Evolutionary conservation across 35 echinoderm and acorn worm genomes (phyloP).

Genomic region (Nesometra sesokonis): DNA sequence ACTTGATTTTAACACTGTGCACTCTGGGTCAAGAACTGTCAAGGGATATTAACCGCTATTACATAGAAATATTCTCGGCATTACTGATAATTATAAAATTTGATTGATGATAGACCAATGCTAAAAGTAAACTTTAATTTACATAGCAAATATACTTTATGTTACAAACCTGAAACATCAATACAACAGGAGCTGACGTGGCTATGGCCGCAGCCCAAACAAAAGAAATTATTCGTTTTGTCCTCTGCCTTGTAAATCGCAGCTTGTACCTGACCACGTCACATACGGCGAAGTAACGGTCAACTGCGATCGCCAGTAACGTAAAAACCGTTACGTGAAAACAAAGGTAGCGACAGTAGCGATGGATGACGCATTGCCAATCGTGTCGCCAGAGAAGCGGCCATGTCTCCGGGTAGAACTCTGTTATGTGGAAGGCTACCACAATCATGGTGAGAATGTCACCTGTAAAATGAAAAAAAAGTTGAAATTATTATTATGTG

Average conservation of each 20-base stretch:
- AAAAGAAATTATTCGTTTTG: conserved; percentile 34
- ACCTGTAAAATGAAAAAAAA: conserved; percentile 20
- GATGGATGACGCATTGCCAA: conserved; percentile 56
- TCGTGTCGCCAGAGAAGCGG: conserved; percentile 50
- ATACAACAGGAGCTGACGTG: conserved; percentile 37
- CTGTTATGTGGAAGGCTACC: conserved; percentile 75
- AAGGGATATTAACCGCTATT: too few species aligned
- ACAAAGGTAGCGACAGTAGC: conserved; percentile 56
- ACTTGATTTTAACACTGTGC: too few species aligned
- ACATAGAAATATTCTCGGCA: too few species aligned
- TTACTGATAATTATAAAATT: too few species aligned
- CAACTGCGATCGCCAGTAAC: conserved; percentile 76
- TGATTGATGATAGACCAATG: neutral
- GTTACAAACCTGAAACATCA: conserved; percentile 76
- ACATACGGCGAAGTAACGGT: conserved; percentile 73
- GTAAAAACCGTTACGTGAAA: conserved; percentile 75
- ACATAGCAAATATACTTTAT: neutral
- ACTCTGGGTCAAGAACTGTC: too few species aligned
- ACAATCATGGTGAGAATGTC: conserved; percentile 54
- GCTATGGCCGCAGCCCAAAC: conserved; percentile 38
- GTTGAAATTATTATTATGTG: too few species aligned
- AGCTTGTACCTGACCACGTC: conserved; percentile 49
- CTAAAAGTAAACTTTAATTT: neutral
- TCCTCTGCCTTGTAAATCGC: conserved; percentile 42
- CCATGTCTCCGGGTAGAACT: conserved; percentile 75